Base-by-base conservation (phyloP, 2,113 vertebrate genomes). In the Epinephelus cyanopodus region DNA sequence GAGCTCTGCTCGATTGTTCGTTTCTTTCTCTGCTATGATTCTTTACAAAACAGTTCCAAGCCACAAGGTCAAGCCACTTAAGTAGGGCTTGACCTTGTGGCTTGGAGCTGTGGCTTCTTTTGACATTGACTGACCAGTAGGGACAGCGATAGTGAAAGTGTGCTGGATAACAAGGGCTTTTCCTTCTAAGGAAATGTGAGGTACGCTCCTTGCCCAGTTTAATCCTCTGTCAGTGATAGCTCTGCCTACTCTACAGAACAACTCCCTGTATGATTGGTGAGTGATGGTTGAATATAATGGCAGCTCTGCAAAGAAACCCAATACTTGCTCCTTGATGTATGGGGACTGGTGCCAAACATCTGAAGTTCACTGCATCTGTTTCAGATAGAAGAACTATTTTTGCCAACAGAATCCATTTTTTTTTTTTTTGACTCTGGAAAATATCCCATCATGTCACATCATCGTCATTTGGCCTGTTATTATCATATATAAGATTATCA, bases 341-440 rank as follows among this genome's bases (percentile, higher is more conserved):
- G 33, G 27, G 25, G 39, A 12, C n/a, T 37, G 37, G 57, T 81
- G 81, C 61, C 81, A 74, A 75, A 82, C 80, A 75, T 77, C 75
- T 74, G 67, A 84, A 83, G 52, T 68, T 66, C 62, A 42, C 75
- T 61, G 47, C 83, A 87, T 90, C 81, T 92, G 90, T 84, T 90
- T 89, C 39, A 67, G 42, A 90, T 89, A 54, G 29, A 72, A 37
- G 1, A 50, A 54, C 11, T 8, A 57, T 70, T 78, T 75, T 69
- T 73, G 74, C 73, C 77, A 82, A 23, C 48, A 21, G 74, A 47
- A 63, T 81, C 50, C 29, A 67, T 37, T 70, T 74, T 50, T 50
- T 68, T 33, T 33, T 37, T 37, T 37, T 65, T 23, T 45, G 23
- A 83, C 39, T 45, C 79, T 88, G 79, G 75, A 83, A 45, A 90